phyloP scores from a whole-genome alignment of 2,888 invertebrate genomes.

The Chorisops tibialis region DNA sequence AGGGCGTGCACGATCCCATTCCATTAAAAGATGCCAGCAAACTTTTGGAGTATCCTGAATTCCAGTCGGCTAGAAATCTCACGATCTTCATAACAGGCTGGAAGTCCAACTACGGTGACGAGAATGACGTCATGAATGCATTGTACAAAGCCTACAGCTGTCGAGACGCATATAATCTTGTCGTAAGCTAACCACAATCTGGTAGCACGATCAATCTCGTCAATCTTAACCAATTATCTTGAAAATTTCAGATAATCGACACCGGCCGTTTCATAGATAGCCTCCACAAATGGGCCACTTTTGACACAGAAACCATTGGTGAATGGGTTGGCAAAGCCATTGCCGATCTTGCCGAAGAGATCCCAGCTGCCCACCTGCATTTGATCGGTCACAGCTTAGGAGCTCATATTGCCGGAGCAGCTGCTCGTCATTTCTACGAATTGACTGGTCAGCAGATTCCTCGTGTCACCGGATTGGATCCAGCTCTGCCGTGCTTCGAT shows the following conservation, averaged over 20 bases:
- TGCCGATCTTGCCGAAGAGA: neutral
- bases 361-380: slow-evolving; percentile 36
- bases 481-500: slow-evolving; percentile 41
- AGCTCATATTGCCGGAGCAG: slow-evolving; percentile 48
- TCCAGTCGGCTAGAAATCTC: no score
- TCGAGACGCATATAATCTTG: neutral
- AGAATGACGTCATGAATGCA: no score
- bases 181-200: slow-evolving; percentile 5
- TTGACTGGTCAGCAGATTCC: slow-evolving; percentile 44
- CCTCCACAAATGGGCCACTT: slow-evolving; percentile 33
- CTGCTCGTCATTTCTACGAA: slow-evolving; percentile 44
- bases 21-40: no score
- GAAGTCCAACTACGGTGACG: no score
- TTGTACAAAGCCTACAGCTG: neutral
- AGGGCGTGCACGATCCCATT: no score
- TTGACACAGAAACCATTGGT: slow-evolving; percentile 31
- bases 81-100: slow-evolving; percentile 9
- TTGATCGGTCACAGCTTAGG: slow-evolving; percentile 45
- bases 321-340: slow-evolving; percentile 24
- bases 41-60: no score
- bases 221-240: no score
- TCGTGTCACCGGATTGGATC: slow-evolving; percentile 49
- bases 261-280: slow-evolving; percentile 29
- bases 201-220: neutral
- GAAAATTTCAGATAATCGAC: slow-evolving; percentile 16